These are phyloP conservation scores for Clostera curtula DNA, from an alignment of 2,888 invertebrate species.

Conservation along the genomic window DNA sequence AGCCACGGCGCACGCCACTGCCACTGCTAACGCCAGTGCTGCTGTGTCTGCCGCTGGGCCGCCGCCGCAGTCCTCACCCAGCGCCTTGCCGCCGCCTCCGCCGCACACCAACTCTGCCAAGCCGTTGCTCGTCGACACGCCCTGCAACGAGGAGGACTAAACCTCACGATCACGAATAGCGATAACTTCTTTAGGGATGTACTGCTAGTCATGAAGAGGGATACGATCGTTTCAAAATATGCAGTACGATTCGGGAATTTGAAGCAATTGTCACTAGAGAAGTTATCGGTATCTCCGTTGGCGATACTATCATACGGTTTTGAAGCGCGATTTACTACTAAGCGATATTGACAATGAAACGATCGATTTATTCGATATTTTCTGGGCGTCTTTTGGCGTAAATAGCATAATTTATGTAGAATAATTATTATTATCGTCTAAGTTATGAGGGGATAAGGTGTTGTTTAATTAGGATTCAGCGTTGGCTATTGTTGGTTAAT, in stretches of 20 bases:
- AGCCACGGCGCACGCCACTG: constrained; percentile 61
- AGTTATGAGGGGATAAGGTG: constrained; percentile 62
- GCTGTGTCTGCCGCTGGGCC: constrained; percentile 35
- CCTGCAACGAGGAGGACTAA: constrained; percentile 64
- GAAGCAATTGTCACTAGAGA: too few species aligned
- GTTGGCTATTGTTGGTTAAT: constrained; percentile 64
- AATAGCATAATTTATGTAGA: constrained; percentile 59
- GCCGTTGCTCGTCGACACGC: constrained; percentile 63
- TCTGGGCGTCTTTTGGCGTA: constrained; percentile 60
- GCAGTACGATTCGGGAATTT: too few species aligned
- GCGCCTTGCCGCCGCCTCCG: constrained; percentile 36
- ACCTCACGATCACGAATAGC: constrained; percentile 2
- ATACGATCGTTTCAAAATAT: too few species aligned
- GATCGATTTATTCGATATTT: constrained; percentile 44
- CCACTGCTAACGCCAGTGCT: constrained; percentile 49
- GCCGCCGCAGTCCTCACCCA: constrained; percentile 43
- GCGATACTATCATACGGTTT: too few species aligned
- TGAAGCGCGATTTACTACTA: constrained; percentile 27
- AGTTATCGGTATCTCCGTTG: too few species aligned
- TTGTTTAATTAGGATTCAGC: constrained; percentile 53
- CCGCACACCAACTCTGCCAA: constrained; percentile 50
- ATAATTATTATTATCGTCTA: constrained; percentile 40
- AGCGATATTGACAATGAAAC: constrained; percentile 32
- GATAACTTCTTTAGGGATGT: too few species aligned
- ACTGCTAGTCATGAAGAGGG: too few species aligned